Base-by-base conservation (phyloP, 2,113 vertebrate species). In the Chlamydotis undulata region DNA sequence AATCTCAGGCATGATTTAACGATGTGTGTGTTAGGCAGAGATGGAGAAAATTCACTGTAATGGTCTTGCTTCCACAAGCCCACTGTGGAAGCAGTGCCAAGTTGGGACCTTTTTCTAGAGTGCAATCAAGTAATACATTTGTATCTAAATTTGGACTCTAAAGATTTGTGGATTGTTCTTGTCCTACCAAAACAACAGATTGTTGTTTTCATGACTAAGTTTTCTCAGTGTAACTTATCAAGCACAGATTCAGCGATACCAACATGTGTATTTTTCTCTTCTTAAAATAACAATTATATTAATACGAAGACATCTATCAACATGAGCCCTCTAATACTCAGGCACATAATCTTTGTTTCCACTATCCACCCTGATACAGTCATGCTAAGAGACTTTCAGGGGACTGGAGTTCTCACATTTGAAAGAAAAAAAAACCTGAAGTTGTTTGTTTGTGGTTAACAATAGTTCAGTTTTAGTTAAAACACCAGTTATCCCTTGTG, bases 101-200 rank as follows among this genome's bases (percentile, higher is more conserved):
- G 8, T 1, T n/a, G 17, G 22, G 39, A 63, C 10, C 1, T 14
- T 57, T 12, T 71, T 33, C 41, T 28, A 10, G 6, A 17, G 3
- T 6, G 21, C 8, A 83, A 73, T 10, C 14, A 39, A 35, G 2
- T 1, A 23, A 28, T 7, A n/a, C 0, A 4, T 28, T 59, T 60
- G 3, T 8, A 65, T 19, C 4, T 39, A 17, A 45, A 37, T 12
- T 28, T 4, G 18, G 31, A 14, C 25, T 41, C 23, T 6, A 22
- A 64, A 43, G 37, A 35, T 39, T 17, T 57, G 33, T 14, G 33
- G 28, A 39, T 47, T 61, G 14, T 5, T 29, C 6, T 67, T 16
- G 24, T 64, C 35, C 33, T 10, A 19, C 7, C 22, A 43, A 43
- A 68, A 50, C 12, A 53, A 29, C 6, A 60, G 5, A 31, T 47